phyloP scores from a whole-genome alignment of 2,888 invertebrate genomes.

The Spilosoma lubricipeda region DNA sequence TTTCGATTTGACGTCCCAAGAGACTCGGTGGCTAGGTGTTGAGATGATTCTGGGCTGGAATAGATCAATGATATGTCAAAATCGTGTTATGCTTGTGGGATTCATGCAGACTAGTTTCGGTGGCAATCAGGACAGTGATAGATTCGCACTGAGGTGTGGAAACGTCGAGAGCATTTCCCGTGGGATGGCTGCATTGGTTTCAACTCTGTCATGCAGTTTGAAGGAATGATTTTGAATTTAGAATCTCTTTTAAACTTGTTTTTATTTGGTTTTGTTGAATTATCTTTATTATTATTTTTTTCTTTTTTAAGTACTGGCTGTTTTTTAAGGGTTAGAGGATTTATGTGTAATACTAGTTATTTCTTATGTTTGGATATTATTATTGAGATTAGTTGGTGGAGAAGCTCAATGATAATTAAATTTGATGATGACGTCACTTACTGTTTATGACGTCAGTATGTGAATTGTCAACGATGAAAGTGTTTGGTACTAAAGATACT shows the following conservation, averaged over 20 bases:
- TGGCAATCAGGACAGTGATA: slow-evolving; percentile 78
- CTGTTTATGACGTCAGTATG: not conserved
- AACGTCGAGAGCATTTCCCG: slow-evolving; percentile 53
- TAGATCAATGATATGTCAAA: slow-evolving; percentile 85
- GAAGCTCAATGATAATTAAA: too few species aligned
- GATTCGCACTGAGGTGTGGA: slow-evolving; percentile 67
- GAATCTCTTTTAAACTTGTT: slow-evolving; percentile 5
- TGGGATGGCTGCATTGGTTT: slow-evolving; percentile 53
- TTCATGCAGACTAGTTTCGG: slow-evolving; percentile 71
- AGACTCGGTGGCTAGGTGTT: slow-evolving; percentile 75
- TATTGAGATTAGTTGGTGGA: too few species aligned
- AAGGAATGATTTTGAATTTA: slow-evolving; percentile 24
- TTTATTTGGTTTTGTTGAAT: not conserved
- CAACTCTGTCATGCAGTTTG: slow-evolving; percentile 48
- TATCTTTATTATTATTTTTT: not conserved
- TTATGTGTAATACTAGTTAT: not conserved
- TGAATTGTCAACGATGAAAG: not conserved
- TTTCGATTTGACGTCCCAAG: slow-evolving; percentile 64
- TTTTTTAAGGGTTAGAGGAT: not conserved
- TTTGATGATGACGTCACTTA: too few species aligned
- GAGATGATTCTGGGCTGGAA: slow-evolving; percentile 75
- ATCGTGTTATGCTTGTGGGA: slow-evolving; percentile 81
- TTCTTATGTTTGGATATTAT: too few species aligned
- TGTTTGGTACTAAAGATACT: too few species aligned
- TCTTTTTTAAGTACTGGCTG: not conserved